A percentile compares a stretch with the other conserved stretches of the same genome.
phyloP scores from a whole-genome alignment of 2,797 vertebrate species.

The Atherinosoma microstoma region DNA sequence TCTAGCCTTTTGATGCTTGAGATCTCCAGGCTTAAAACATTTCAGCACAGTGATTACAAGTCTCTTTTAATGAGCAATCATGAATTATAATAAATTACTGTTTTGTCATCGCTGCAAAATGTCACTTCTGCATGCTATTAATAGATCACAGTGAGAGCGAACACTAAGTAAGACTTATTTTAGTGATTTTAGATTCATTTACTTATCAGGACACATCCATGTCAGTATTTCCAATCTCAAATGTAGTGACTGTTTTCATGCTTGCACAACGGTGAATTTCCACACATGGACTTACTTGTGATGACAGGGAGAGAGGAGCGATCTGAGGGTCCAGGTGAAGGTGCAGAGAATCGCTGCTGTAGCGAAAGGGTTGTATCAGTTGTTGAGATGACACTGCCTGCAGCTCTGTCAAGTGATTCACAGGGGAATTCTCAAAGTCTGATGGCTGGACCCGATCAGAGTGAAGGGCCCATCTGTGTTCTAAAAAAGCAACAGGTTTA shows the following conservation, averaged over 20 bases:
- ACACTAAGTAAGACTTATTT: neutral
- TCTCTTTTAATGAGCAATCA: constrained; percentile 75
- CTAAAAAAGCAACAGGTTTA: constrained; percentile 66
- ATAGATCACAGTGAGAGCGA: neutral
- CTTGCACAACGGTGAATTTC: neutral
- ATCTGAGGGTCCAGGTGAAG: constrained; percentile 87
- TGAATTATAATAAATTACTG: constrained; percentile 8
- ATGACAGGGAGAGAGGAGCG: constrained; percentile 76
- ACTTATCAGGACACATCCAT: neutral
- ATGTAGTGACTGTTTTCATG: neutral
- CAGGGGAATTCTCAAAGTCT: constrained; percentile 88
- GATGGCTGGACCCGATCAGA: constrained; percentile 84
- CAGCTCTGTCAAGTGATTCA: constrained; percentile 92
- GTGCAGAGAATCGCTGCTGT: constrained; percentile 87
- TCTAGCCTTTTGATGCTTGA: neutral
- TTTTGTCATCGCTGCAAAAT: constrained; percentile 2
- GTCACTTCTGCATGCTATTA: neutral
- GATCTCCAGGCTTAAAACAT: neutral
- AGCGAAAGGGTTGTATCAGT: constrained; percentile 89
- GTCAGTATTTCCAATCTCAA: constrained; percentile 7
- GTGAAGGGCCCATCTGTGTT: constrained; percentile 91
- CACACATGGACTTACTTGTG: constrained; percentile 72
- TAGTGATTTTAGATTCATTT: neutral
- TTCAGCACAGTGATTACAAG: neutral
- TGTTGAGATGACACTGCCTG: constrained; percentile 91